phyloP scores from a whole-genome alignment of 2,888 invertebrate species.

The Orchesellides sinensis region DNA sequence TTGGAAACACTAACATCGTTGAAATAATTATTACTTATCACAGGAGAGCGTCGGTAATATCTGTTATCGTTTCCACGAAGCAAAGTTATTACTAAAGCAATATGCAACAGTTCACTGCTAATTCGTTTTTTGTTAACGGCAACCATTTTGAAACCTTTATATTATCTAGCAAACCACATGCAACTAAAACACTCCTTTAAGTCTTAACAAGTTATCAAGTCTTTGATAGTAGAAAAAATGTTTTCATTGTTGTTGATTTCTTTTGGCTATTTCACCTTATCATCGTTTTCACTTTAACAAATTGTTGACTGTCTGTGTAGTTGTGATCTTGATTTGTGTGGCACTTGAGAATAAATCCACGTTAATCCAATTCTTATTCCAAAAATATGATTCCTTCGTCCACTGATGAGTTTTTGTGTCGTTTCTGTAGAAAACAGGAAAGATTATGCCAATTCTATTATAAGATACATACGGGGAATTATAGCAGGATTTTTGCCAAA shows the following conservation, averaged over 20 bases:
- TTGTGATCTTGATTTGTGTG: not conserved
- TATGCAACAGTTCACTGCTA: slow-evolving; percentile 70
- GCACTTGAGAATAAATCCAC: not conserved
- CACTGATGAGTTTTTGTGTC: not conserved
- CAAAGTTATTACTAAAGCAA: slow-evolving; percentile 71
- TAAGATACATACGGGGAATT: slow-evolving; percentile 16
- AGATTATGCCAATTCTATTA: slow-evolving; percentile 20
- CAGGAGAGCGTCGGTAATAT: slow-evolving; percentile 44
- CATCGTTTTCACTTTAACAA: not conserved
- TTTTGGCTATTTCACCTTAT: not conserved
- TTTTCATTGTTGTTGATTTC: not conserved
- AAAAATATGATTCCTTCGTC: not conserved
- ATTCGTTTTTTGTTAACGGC: slow-evolving; percentile 68
- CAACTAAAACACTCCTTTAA: too few species aligned
- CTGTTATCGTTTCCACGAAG: slow-evolving; percentile 66
- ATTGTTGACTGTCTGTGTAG: not conserved
- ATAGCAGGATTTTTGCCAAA: slow-evolving; percentile 43
- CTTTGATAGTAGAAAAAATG: too few species aligned
- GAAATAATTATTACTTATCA: slow-evolving; percentile 64
- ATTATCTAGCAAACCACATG: too few species aligned
- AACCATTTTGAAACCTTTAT: slow-evolving; percentile 59
- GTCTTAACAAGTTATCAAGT: not conserved
- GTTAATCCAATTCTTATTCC: not conserved
- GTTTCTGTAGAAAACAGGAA: slow-evolving; percentile 30
- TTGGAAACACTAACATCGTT: slow-evolving; percentile 66